Percentiles rank a stretch among this genome's conserved stretches.
Conservation (phyloP, 2,888 invertebrate species). For the Fissipunctia ypsillon region DNA sequence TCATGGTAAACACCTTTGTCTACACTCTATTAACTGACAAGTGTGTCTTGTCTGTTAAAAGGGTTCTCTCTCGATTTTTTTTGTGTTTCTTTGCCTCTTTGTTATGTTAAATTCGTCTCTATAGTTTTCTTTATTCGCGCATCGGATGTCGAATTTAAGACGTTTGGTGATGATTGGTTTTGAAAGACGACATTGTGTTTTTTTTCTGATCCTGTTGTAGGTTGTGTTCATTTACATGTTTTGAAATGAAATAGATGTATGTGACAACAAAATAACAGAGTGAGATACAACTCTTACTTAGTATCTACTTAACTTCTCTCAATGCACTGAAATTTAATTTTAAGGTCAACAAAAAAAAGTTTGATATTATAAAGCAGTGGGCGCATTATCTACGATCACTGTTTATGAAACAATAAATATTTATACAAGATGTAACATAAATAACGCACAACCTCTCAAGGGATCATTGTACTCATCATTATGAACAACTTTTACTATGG, state of each 20-base stretch:
- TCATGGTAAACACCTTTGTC: constrained; percentile 76
- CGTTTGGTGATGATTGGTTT: constrained; percentile 49
- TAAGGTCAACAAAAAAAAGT: too few relatives aligned
- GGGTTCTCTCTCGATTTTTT: constrained; percentile 67
- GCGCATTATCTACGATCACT: not conserved
- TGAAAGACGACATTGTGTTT: constrained; percentile 11
- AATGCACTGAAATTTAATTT: not conserved
- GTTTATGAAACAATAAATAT: constrained; percentile 15
- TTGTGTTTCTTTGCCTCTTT: constrained; percentile 57
- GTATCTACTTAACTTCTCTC: too few relatives aligned
- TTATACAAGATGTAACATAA: too few relatives aligned
- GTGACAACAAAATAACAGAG: too few relatives aligned
- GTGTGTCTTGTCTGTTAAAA: constrained; percentile 68
- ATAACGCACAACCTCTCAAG: too few relatives aligned
- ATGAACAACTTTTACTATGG: too few relatives aligned
- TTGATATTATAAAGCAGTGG: not conserved
- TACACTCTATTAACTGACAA: constrained; percentile 73
- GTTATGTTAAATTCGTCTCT: constrained; percentile 71
- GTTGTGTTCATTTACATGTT: not conserved
- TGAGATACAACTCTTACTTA: not conserved
- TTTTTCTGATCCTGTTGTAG: constrained; percentile 11
- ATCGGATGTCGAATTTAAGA: constrained; percentile 39
- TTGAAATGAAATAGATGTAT: not conserved
- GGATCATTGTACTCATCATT: too few relatives aligned
- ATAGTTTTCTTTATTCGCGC: constrained; percentile 48